Evolutionary conservation across 53 echinoderm and acorn worm genomes (phyloP).

Genomic region (Hippasteria phrygiana): DNA sequence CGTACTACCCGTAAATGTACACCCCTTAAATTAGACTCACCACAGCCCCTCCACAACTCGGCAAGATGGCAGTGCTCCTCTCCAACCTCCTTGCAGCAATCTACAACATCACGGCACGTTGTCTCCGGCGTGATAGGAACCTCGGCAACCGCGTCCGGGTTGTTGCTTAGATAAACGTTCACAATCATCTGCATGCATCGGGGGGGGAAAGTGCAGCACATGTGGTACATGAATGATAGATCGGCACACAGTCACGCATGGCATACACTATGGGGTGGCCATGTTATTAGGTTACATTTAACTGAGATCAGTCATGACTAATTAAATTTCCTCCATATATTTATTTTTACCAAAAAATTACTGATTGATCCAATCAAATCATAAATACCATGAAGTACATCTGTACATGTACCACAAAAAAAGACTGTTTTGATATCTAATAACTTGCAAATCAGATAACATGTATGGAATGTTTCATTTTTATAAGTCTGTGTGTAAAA

Average conservation of each 20-base stretch:
- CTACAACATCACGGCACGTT: conserved; percentile 89
- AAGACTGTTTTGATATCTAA: conserved; percentile 1
- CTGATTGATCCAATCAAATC: not conserved
- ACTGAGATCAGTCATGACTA: not conserved
- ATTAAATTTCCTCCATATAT: not conserved
- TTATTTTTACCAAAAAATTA: not conserved
- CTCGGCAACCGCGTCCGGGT: conserved; percentile 73
- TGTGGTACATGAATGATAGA: not conserved
- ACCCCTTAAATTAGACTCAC: too few species aligned
- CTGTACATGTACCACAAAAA: too few species aligned
- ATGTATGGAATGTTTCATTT: not conserved
- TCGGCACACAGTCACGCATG: not conserved
- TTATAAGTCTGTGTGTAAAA: not conserved
- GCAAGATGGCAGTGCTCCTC: conserved; percentile 94
- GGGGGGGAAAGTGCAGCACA: not conserved
- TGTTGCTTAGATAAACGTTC: conserved; percentile 87
- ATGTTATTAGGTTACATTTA: not conserved
- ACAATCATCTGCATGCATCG: conserved; percentile 81
- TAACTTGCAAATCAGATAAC: not conserved
- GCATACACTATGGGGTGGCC: not conserved
- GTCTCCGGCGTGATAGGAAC: conserved; percentile 95
- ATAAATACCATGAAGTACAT: not conserved
- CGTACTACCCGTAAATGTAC: too few species aligned
- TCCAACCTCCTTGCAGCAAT: conserved; percentile 88
- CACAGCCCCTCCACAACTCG: conserved; percentile 93